Evolutionary conservation across 2,113 vertebrate species (phyloP), one percentile per base, ranked within the genome.

Genomic region (Seriola rivoliana): DNA sequence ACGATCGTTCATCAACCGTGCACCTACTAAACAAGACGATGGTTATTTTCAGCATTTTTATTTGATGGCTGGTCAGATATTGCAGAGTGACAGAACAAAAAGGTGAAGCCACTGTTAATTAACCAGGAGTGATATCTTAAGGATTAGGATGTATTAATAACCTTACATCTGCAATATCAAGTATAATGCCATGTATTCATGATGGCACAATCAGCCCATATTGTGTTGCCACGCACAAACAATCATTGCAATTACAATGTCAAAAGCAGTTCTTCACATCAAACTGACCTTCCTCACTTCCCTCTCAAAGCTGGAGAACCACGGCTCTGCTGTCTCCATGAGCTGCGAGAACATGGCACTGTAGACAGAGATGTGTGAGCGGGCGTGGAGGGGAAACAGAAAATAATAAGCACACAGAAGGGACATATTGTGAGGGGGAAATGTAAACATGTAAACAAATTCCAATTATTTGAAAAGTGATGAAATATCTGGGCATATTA

Each of bases 301-400:
- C 81, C 95, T 93, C 90, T 96, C 95, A 42, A 91, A 96, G 91
- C 92, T 95, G 84, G 95, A 96, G 88, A 96, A 96, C 95, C 95
- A 96, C 6, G 95, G 95, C 80, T 96, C 95, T 34, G 95, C 94
- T 1, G 95, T 96, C 34, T 96, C 95, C 95, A 96, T 96, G 42
- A 96, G 93, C 54, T 95, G 95, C 1, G 95, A 95, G 91, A 96
- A 96, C 94, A 96, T 91, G 76, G 94, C 92, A 81, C 95, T 96
- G 8, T 0, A 42, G 71, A 76, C 17, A 75, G 32, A 76, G 23
- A 55, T 13, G 46, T 11, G 52, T 16, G 54, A 62, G 21, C n/a
- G 52, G 38, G 68, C 21, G 32, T n/a, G 66, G 3, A 7, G 10
- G n/a, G 50, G 25, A 71, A 0, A 54, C 4, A 63, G 17, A 25